phyloP scores from a whole-genome alignment of 2,888 invertebrate genomes.

The Junonia oenone region DNA sequence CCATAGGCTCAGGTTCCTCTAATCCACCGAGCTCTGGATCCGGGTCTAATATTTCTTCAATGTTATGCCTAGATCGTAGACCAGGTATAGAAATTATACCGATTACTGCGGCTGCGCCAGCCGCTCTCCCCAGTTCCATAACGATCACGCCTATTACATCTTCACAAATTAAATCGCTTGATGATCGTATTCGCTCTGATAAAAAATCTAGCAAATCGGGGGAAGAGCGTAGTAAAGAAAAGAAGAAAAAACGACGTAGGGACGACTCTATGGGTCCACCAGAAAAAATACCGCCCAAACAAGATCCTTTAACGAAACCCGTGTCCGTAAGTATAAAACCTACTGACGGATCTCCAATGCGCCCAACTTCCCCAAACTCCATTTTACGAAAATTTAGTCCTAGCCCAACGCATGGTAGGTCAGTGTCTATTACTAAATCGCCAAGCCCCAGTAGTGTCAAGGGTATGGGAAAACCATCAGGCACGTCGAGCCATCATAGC shows the following conservation, averaged over 20 bases:
- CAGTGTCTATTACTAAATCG: slow-evolving; percentile 82
- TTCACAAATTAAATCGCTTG: slow-evolving; percentile 72
- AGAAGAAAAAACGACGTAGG: slow-evolving; percentile 87
- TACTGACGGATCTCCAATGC: slow-evolving; percentile 80
- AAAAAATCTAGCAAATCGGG: slow-evolving; percentile 67
- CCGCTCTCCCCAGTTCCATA: slow-evolving; percentile 87
- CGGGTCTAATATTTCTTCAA: slow-evolving; percentile 75
- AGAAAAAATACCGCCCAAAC: slow-evolving; percentile 87
- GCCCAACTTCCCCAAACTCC: slow-evolving; percentile 83
- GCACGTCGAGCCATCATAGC: slow-evolving; percentile 77
- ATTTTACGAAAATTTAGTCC: slow-evolving; percentile 84
- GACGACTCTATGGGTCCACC: slow-evolving; percentile 91
- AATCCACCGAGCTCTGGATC: slow-evolving; percentile 83
- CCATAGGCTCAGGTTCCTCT: slow-evolving; percentile 68
- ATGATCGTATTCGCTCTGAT: slow-evolving; percentile 67
- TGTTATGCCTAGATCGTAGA: slow-evolving; percentile 83
- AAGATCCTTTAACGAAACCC: slow-evolving; percentile 85
- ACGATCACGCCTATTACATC: slow-evolving; percentile 90
- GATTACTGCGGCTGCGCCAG: slow-evolving; percentile 81
- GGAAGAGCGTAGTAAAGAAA: slow-evolving; percentile 78
- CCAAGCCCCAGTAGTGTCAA: slow-evolving; percentile 70
- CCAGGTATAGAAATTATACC: slow-evolving; percentile 93
- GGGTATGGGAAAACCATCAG: slow-evolving; percentile 66
- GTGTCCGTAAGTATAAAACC: slow-evolving; percentile 87
- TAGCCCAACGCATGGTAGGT: slow-evolving; percentile 84